Evolutionary conservation across 2,888 invertebrate genomes (phyloP), one percentile per base, ranked within the genome.

Genomic region (Hirtodrosophila confusa): DNA sequence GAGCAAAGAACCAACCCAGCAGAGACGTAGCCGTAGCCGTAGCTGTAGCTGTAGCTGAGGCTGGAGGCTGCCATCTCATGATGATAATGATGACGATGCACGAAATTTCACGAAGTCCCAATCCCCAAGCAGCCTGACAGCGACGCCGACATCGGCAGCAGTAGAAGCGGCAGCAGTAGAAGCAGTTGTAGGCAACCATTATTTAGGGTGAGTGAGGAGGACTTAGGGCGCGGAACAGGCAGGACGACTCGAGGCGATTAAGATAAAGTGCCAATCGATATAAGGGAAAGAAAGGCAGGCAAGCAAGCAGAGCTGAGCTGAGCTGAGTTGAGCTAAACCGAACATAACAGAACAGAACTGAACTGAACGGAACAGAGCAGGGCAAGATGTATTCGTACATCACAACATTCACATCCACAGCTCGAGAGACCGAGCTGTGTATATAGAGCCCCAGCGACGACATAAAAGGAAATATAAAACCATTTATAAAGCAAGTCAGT

Each of bases 391-490:
- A 75, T 65, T 66, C 66, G 48, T 65, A 69, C 51, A 69, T 33
- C 73, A 47, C 24, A 48, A 44, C 54, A 17, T 17, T 17, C 17
- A 61, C 57, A 63, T 29, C 36, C 53, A 55, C 56, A 53, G 67
- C 49, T 67, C 44, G 53, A 61, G 35, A 41, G 56, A 51, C 50
- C 47, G 49, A 43, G 35, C 53, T 55, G 47, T 69, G 58, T 70
- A 64, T 75, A 74, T 64, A 72, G 61, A 72, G 69, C 55, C 64
- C 51, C 36, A 44, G 47, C 73, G 57, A 67, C 71, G 79, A 87
- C 84, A 86, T 84, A 86, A 85, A 85, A 85, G 88, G 86, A 87
- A 85, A 85, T 86, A 86, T 85, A 85, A 87, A 85, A 85, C 84
- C 88, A 85, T 85, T 85, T 87, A 86, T 80, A 83, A 86, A 79